Evolutionary conservation across 2,888 invertebrate species (phyloP), one percentile per base, ranked within the genome.

Genomic region (Eudasyphora cyanicolor): DNA sequence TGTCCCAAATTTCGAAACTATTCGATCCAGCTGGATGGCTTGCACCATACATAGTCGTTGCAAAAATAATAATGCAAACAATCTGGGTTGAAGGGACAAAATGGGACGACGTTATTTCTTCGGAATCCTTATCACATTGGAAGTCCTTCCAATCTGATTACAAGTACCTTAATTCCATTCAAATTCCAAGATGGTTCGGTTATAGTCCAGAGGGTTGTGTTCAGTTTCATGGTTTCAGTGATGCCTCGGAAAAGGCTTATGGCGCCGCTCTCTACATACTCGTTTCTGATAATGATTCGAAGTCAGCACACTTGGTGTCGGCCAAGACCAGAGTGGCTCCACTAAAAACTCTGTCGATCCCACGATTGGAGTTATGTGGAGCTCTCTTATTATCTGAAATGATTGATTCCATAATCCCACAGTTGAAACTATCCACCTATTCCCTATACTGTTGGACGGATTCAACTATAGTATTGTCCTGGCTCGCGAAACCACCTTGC

Each of bases 1-100:
- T 84, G n/a, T 79, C 82, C 0, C 38, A 76, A 8, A 82, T 84
- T 19, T 51, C 82, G 0, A 82, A 60, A 10, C 57, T 83, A 2
- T 85, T 79, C 12, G 79, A 85, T 38, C 75, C 82, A n/a, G 79
- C 82, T 10, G 82, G 79, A 1, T 81, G 76, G 80, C 57, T 79
- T 6, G 49, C 51, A 1, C 76, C 67, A 4, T 51, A 19, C 6
- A 19, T 67, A 7, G 38, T 76, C 0, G 32, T 27, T 3, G 76
- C 76, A 2, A 64, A 76, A 76, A 51, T 35, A 1, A 2, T 62
- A 17, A 62, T 35, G 62, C 35, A 32, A 45, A 12, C 45, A n/a
- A 49, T 69, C 1, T 83, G 77, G 75, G 49, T 49, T 80, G 10
- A 10, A 12, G 60, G 3, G 12, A 57, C 54, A 3, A 4, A 24